Conservation (phyloP, 2,888 invertebrate genomes). For the Platyscelio sp. region DNA sequence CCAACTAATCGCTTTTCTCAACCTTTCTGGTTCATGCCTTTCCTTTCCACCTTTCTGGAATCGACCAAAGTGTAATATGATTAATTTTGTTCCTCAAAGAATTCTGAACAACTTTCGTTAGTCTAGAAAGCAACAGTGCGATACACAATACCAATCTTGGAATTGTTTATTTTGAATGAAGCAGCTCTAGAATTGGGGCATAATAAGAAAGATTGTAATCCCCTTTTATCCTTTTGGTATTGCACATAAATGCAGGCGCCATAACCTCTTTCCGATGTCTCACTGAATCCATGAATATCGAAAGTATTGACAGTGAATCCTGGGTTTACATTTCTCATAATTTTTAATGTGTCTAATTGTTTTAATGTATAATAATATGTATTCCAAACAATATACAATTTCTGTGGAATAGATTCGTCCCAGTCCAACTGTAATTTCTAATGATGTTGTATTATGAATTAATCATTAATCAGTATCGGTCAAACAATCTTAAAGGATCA, state of each 20-base stretch:
- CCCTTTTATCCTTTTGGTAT: neutral
- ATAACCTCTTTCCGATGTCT: constrained; percentile 72
- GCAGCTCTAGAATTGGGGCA: constrained; percentile 69
- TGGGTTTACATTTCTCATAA: constrained; percentile 32
- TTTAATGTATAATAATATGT: constrained; percentile 18
- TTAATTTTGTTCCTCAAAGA: constrained; percentile 11
- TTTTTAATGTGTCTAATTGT: constrained; percentile 36
- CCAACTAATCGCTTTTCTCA: neutral
- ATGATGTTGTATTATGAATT: constrained; percentile 57
- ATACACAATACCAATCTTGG: constrained; percentile 37
- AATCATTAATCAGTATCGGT: constrained; percentile 60
- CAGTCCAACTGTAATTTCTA: constrained; percentile 41
- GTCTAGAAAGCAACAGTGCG: constrained; percentile 25
- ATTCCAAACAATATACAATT: constrained; percentile 13
- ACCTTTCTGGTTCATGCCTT: constrained; percentile 10
- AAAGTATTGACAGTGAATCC: neutral
- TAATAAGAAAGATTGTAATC: constrained; percentile 11
- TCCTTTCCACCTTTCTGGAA: no score
- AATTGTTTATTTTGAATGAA: constrained; percentile 49
- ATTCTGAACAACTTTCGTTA: neutral
- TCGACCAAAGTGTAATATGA: constrained; percentile 55
- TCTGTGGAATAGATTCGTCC: constrained; percentile 37
- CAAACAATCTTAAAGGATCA: constrained; percentile 59
- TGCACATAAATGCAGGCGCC: constrained; percentile 72
- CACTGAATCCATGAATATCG: constrained; percentile 70